phyloP scores from a whole-genome alignment of 2,888 invertebrate species.

The Yponomeuta cagnagella region DNA sequence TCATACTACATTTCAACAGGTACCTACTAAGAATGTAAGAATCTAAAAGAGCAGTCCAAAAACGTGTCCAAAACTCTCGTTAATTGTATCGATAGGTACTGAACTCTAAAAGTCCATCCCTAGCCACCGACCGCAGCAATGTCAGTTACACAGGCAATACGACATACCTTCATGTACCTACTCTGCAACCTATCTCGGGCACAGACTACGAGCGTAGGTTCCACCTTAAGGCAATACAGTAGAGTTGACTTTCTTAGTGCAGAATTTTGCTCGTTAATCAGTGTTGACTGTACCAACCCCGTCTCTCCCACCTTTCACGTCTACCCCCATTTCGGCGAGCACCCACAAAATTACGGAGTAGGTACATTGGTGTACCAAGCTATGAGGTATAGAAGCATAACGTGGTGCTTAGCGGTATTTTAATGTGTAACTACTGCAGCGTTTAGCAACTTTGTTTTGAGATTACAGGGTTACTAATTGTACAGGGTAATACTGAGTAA shows the following conservation, averaged over 20 bases:
- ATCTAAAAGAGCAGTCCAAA: no score
- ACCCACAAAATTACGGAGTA: slow-evolving; percentile 12
- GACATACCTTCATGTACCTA: background rate
- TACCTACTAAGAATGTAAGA: no score
- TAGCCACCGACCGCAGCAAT: slow-evolving; percentile 40
- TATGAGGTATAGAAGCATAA: slow-evolving; percentile 14
- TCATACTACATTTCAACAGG: no score
- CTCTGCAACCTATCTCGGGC: background rate
- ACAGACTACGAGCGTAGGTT: background rate
- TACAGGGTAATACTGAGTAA: background rate
- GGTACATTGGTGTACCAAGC: slow-evolving; percentile 3
- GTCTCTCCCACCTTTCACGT: slow-evolving; percentile 23
- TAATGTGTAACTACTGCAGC: background rate
- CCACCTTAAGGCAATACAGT: background rate
- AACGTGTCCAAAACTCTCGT: no score
- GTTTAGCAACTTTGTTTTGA: background rate
- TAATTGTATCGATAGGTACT: background rate
- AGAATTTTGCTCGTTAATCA: background rate
- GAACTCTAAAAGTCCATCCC: background rate
- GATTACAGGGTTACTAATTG: background rate
- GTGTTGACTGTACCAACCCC: slow-evolving; percentile 31
- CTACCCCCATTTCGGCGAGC: slow-evolving; percentile 15
- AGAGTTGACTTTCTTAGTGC: background rate
- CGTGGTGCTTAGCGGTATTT: slow-evolving; percentile 4
- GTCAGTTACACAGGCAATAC: slow-evolving; percentile 40